Evolutionary conservation across 2,888 invertebrate genomes (phyloP).

Genomic region (Plutella xylostella): DNA sequence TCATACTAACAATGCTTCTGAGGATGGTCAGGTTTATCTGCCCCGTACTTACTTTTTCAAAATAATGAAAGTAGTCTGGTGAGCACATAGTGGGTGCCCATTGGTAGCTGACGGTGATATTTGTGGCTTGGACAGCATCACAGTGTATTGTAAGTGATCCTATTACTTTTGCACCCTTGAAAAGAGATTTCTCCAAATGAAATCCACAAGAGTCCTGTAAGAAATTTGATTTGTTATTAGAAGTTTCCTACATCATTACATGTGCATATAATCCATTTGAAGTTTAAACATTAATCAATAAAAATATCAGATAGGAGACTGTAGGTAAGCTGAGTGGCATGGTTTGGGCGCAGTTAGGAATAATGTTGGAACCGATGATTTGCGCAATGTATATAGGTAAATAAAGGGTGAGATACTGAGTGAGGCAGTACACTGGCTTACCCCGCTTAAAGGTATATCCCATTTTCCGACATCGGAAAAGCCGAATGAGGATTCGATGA

Average conservation of each 20-base stretch:
- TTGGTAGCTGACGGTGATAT: slow-evolving; percentile 39
- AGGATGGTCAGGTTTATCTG: too few species aligned
- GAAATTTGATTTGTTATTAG: too few species aligned
- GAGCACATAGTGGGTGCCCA: slow-evolving; percentile 47
- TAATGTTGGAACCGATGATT: neutral
- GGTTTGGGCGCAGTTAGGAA: neutral
- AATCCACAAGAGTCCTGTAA: slow-evolving; percentile 59
- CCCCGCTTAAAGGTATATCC: slow-evolving; percentile 71
- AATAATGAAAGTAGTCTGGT: slow-evolving; percentile 58
- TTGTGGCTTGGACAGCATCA: slow-evolving; percentile 35
- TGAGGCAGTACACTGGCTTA: too few species aligned
- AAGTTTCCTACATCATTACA: too few species aligned
- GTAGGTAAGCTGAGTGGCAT: neutral
- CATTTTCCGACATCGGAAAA: slow-evolving; percentile 77
- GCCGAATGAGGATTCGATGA: slow-evolving; percentile 40
- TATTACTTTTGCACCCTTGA: slow-evolving; percentile 77
- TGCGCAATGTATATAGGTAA: neutral
- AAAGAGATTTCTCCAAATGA: slow-evolving; percentile 73
- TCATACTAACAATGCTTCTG: too few species aligned
- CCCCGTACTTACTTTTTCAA: slow-evolving; percentile 40
- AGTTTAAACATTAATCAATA: neutral
- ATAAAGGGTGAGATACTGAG: too few species aligned
- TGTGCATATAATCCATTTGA: neutral
- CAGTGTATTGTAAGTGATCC: slow-evolving; percentile 53
- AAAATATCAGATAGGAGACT: neutral